A percentile compares a stretch with the other conserved stretches of the same genome.
phyloP scores from a whole-genome alignment of 2,113 vertebrate species.

The Girardinichthys multiradiatus region DNA sequence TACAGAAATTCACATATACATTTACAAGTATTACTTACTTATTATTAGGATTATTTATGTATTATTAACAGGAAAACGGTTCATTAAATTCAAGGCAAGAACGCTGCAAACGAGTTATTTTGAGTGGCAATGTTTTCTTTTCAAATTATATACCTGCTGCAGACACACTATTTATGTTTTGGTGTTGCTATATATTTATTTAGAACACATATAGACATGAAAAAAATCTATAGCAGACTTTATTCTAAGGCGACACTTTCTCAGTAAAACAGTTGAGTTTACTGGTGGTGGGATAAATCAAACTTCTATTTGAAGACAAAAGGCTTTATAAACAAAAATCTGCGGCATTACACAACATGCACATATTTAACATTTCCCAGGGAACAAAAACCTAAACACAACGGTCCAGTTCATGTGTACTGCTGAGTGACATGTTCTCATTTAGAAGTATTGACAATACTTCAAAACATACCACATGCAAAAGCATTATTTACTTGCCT shows the following conservation, averaged over 20 bases:
- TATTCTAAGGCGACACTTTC: conserved; percentile 10
- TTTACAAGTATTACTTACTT: background rate
- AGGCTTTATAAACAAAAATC: conserved; percentile 1
- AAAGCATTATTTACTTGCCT: conserved; percentile 10
- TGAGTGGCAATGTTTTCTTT: background rate
- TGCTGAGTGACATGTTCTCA: conserved; percentile 12
- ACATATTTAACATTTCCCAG: conserved; percentile 20
- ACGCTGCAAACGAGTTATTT: background rate
- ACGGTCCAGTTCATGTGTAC: background rate
- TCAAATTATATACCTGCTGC: background rate
- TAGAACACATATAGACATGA: background rate
- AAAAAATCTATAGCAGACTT: background rate
- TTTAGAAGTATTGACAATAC: conserved; percentile 7
- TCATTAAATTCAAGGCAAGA: background rate
- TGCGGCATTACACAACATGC: background rate
- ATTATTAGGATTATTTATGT: no score
- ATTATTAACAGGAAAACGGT: background rate
- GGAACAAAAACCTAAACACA: background rate
- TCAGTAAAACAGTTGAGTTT: conserved; percentile 33
- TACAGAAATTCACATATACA: conserved; percentile 21
- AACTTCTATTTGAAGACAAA: conserved; percentile 20
- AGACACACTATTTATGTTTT: background rate
- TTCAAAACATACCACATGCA: conserved; percentile 16
- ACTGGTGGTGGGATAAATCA: conserved; percentile 21
- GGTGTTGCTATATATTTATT: background rate